Base-by-base conservation (phyloP, 2,113 vertebrate genomes). In the Gallinago media region DNA sequence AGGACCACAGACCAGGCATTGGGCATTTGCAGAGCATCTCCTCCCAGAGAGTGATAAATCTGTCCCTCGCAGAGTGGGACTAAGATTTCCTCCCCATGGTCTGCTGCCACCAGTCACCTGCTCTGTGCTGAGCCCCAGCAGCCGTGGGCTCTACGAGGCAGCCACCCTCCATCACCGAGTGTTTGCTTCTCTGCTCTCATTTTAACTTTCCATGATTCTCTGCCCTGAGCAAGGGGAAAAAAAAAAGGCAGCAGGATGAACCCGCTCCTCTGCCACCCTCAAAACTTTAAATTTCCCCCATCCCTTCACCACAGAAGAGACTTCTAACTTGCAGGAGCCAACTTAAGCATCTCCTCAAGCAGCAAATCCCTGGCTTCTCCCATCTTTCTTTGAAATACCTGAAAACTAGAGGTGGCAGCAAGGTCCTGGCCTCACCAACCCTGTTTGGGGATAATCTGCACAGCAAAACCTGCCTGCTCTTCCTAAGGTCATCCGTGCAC, bases 271-370 rank as follows among this genome's bases (percentile, higher is more conserved):
- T 27, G 27, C 59, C 55, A 26, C 87, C 65, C 63, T 59, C 56
- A 17, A 7, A 44, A 34, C 29, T 18, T 71, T 6, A 8, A 12
- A 7, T 6, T 44, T 13, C 25, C 44, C 40, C 1, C 8, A 0
- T 15, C 50, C 46, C 29, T 62, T 44, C 32, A 2, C 23, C 0
- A 0, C 8, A 11, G 40, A 42, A 17, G 7, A 73, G 23, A 6
- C 12, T 21, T 61, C n/a, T 34, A 2, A 36, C 61, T 22, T 11
- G 20, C 49, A 77, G 59, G 32, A 88, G n/a, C 31, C 68, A 49
- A 66, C 42, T 12, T 2, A 29, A 34, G 18, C 2, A 2, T 32
- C 20, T 68, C 23, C 55, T 8, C 0, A 2, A 12, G 9, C 25
- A 52, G 18, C 2, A 63, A 77, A 55, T 25, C 14, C 38, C 21